A percentile compares a stretch with the other conserved stretches of the same genome.
phyloP scores from a whole-genome alignment of 2,888 invertebrate species.

The Nymphalis c-album region DNA sequence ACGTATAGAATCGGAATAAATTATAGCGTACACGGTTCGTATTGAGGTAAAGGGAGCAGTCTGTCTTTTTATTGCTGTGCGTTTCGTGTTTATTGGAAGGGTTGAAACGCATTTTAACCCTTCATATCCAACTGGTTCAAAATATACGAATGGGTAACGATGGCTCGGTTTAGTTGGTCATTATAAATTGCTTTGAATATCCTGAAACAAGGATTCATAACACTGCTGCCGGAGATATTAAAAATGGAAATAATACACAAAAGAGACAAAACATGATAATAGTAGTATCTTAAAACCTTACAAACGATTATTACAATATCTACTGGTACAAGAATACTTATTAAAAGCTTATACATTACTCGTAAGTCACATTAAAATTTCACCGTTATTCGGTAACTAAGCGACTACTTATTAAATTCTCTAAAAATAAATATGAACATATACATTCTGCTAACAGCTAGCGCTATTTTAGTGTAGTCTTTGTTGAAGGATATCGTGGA shows the following conservation, averaged over 20 bases:
- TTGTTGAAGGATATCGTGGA: too few relatives aligned
- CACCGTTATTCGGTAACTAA: conserved; percentile 10
- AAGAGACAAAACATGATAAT: background rate
- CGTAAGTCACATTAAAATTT: conserved; percentile 42
- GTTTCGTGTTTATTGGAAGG: conserved; percentile 43
- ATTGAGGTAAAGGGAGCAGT: conserved; percentile 55
- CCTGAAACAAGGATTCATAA: background rate
- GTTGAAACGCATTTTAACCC: conserved; percentile 29
- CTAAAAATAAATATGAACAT: background rate
- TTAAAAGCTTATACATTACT: conserved; percentile 24
- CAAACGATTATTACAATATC: background rate
- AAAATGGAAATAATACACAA: background rate
- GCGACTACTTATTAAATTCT: background rate
- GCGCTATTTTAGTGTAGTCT: too few relatives aligned
- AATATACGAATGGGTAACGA: conserved; percentile 24
- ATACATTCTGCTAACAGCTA: too few relatives aligned
- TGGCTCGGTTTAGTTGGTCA: conserved; percentile 17
- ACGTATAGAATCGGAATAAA: conserved; percentile 65
- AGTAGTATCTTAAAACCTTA: background rate
- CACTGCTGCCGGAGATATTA: background rate
- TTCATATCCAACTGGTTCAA: conserved; percentile 13
- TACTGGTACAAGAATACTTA: conserved; percentile 18
- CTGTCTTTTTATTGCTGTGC: conserved; percentile 63
- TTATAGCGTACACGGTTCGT: conserved; percentile 67
- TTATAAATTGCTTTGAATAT: conserved; percentile 5